Evolutionary conservation across 2,113 vertebrate species (phyloP).

Genomic region (Triplophysa dalaica): DNA sequence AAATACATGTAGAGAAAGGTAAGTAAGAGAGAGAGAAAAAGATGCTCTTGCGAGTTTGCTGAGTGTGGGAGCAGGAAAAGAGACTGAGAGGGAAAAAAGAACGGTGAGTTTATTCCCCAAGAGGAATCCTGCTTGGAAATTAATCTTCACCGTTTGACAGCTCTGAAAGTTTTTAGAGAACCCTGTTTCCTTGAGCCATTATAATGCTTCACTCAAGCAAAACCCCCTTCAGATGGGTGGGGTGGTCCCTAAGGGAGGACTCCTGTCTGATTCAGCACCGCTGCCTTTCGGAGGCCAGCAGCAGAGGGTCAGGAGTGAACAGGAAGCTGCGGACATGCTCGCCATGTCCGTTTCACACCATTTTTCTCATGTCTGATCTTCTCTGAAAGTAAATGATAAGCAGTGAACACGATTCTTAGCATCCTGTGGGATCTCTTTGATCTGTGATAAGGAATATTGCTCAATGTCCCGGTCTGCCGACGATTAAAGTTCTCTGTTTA

Average conservation of each 20-base stretch:
- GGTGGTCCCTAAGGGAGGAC: slow-evolving; percentile 42
- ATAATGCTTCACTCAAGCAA: slow-evolving; percentile 78
- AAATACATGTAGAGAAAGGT: slow-evolving; percentile 28
- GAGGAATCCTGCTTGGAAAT: slow-evolving; percentile 69
- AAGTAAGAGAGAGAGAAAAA: slow-evolving; percentile 22
- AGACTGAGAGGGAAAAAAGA: slow-evolving; percentile 34
- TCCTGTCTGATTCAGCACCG: slow-evolving; percentile 40
- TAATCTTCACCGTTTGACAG: slow-evolving; percentile 79
- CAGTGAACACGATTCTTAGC: slow-evolving; percentile 5
- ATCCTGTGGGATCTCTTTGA: slow-evolving; percentile 33
- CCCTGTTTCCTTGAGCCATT: slow-evolving; percentile 78
- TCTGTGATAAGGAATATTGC: slow-evolving; percentile 3
- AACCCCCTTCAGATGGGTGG: slow-evolving; percentile 60
- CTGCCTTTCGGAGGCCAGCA: slow-evolving; percentile 9
- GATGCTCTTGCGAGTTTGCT: not conserved
- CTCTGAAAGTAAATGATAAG: slow-evolving; percentile 37
- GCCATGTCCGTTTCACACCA: slow-evolving; percentile 26
- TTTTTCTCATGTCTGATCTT: slow-evolving; percentile 12
- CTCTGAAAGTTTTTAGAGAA: slow-evolving; percentile 78
- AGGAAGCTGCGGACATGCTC: slow-evolving; percentile 25
- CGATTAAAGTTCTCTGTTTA: not conserved
- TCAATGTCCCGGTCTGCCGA: not conserved
- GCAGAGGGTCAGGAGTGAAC: slow-evolving; percentile 2
- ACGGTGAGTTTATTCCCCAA: slow-evolving; percentile 61
- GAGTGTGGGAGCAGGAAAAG: slow-evolving; percentile 4